Evolutionary conservation across 2,888 invertebrate species (phyloP), one percentile per base, ranked within the genome.

Genomic region (Drosophila ezoana): DNA sequence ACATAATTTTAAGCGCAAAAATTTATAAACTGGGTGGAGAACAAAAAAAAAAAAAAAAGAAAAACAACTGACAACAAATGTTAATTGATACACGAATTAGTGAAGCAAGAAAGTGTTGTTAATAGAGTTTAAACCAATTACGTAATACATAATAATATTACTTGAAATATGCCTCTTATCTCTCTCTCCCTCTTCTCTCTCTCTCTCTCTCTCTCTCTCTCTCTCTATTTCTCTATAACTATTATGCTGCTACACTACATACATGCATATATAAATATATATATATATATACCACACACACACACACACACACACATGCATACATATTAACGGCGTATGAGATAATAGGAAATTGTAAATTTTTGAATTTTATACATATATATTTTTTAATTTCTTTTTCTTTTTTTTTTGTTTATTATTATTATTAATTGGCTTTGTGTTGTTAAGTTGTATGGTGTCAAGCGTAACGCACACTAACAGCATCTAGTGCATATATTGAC

Each of bases 21-120:
- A 79, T 62, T 83, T 88, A 82, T 79, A 91, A 92, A 91, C 83
- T 92, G 92, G 92, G 92, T 92, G 92, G 92, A 92, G 92, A 90
- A 91, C 13, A 9, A 23, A 32, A 16, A 16, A 16, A 14, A 3
- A 18, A 32, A 4, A 23, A 14, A 18, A 35, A 18, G 5, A 23
- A n/a, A 49, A 43, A 35, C 14, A 48, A 90, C 89, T 88, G 81
- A 79, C n/a, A n/a, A 71, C 71, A 73, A 64, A 67, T 64, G 41
- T 68, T 77, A 53, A 43, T 43, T 62, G 32, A 73, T 69, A 61
- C 28, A 28, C 48, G 16, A 68, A 76, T 41, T 57, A 56, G 59
- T 59, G 32, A 65, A 65, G 66, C 61, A 61, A 52, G 52, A 58
- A 65, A 71, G 61, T 72, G 57, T 49, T 72, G 54, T 49, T 51